These are phyloP conservation scores for Pedetes capensis DNA, from an alignment of 2,113 vertebrate species.

Conservation along the genomic window DNA sequence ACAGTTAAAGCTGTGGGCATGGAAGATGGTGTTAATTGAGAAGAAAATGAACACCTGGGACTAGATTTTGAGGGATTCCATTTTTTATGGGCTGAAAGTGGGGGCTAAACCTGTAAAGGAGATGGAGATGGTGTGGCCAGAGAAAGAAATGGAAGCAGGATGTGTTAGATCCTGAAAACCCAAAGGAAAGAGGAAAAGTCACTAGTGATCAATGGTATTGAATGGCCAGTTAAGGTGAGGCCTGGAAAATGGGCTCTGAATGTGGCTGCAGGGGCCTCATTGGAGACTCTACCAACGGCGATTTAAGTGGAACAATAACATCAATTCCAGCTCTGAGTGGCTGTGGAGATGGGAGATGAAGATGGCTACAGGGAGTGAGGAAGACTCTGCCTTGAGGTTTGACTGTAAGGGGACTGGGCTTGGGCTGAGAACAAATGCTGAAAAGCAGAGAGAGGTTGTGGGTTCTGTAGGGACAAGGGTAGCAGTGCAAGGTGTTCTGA, in stretches of 20 bases:
- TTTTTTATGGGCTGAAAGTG: background rate
- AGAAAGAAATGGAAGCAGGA: background rate
- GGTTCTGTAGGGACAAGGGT: background rate
- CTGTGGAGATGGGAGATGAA: background rate
- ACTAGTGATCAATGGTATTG: background rate
- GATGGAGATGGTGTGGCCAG: background rate
- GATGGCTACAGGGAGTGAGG: background rate
- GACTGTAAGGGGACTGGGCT: background rate
- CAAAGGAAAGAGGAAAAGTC: background rate
- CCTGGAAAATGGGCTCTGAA: background rate
- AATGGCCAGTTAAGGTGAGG: background rate
- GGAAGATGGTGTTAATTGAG: background rate
- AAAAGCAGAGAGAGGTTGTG: background rate
- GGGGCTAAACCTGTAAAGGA: background rate
- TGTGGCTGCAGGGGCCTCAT: background rate
- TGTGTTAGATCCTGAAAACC: background rate
- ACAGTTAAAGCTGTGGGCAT: background rate
- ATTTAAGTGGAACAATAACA: background rate
- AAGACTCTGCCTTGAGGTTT: background rate
- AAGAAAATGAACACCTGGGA: background rate
- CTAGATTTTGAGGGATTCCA: background rate
- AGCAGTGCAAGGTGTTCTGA: background rate
- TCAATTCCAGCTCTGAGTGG: background rate
- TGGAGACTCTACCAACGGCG: background rate
- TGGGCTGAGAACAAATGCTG: background rate